Base-by-base conservation (phyloP, 2,797 vertebrate species). In the Characodon lateralis region DNA sequence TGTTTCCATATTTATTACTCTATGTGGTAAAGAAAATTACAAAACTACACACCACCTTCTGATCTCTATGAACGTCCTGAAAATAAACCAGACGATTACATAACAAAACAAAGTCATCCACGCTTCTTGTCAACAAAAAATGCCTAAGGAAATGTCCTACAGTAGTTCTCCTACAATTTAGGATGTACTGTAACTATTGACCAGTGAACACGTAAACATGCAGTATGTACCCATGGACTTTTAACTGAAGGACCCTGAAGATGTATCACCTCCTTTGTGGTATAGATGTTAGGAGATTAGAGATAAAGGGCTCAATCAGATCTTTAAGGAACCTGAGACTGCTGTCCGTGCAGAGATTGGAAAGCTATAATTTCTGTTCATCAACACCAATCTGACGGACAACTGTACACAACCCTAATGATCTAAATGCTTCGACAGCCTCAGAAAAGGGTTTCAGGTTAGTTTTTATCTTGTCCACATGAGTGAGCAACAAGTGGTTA, bases 11-110 rank as follows among this genome's bases (percentile, higher is more conserved):
- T 46, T 26, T 70, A 31, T 53, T n/a, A 53, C 24, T 39, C 5
- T n/a, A 43, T 5, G 5, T 28, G 63, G 61, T 35, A 43, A 5
- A 35, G 31, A 14, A 5, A 12, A 48, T 71, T 46, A 61, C 5
- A 72, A 59, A 73, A 39, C 46, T 39, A 24, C 28, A 35, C 9
- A 41, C 58, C 53, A 28, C 24, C 9, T 41, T 48, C 43, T 71
- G 71, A 78, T 43, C 66, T 66, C 66, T 28, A 78, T 59, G 53
- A 77, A 76, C 63, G 4, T 24, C 59, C 55, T 71, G 63, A 61
- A 63, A 68, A 56, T 12, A 1, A 26, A 39, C 16, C 39, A 16
- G 3, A 10, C 35, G 2, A 12, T 56, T 74, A 41, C 56, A 63
- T 22, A 76, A 73, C 51, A 66, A 72, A 68, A 53, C 3, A 51